Evolutionary conservation across 1,140 invertebrate genomes (phyloP).

Genomic region (Zaprionus nigranus): DNA sequence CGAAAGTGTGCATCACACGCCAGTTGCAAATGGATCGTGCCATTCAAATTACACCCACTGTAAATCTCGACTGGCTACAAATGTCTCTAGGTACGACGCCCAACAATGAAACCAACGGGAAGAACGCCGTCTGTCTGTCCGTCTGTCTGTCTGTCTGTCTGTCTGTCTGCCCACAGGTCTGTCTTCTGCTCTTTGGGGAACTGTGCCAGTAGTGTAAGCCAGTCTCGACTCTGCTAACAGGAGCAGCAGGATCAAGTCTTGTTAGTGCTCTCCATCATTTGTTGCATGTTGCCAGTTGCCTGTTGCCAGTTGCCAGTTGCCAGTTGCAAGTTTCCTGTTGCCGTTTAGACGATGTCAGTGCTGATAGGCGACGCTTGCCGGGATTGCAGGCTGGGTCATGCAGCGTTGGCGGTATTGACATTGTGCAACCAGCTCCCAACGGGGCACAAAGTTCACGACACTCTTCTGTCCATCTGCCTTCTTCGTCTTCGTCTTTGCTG

Average conservation of each 20-base stretch:
- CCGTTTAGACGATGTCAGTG: slow-evolving; percentile 68
- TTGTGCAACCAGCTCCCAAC: slow-evolving; percentile 44
- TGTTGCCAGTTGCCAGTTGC: slow-evolving; percentile 33
- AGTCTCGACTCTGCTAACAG: slow-evolving; percentile 66
- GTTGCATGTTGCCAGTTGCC: slow-evolving; percentile 38
- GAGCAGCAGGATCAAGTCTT: slow-evolving; percentile 79
- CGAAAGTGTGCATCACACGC: slow-evolving; percentile 77
- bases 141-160: slow-evolving; percentile 12
- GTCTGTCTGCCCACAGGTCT: slow-evolving; percentile 10
- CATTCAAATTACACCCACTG: slow-evolving; percentile 33
- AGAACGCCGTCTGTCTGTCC: slow-evolving; percentile 8
- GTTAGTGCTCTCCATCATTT: slow-evolving; percentile 58
- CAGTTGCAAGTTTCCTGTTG: slow-evolving; percentile 40
- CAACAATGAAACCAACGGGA: slow-evolving; percentile 40
- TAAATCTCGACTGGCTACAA: slow-evolving; percentile 19
- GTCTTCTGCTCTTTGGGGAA: slow-evolving; percentile 24
- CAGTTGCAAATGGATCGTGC: slow-evolving; percentile 60
- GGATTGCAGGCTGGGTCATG: slow-evolving; percentile 41
- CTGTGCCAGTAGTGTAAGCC: slow-evolving; percentile 53
- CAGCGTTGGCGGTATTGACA: slow-evolving; percentile 42
- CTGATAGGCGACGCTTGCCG: slow-evolving; percentile 69
- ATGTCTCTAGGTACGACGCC: slow-evolving; percentile 21
- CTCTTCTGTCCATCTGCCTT: slow-evolving; percentile 35
- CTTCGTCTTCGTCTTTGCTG: not conserved
- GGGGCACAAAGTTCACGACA: slow-evolving; percentile 71